phyloP scores from a whole-genome alignment of 2,888 invertebrate species.

The Ennomos fuscantarius region DNA sequence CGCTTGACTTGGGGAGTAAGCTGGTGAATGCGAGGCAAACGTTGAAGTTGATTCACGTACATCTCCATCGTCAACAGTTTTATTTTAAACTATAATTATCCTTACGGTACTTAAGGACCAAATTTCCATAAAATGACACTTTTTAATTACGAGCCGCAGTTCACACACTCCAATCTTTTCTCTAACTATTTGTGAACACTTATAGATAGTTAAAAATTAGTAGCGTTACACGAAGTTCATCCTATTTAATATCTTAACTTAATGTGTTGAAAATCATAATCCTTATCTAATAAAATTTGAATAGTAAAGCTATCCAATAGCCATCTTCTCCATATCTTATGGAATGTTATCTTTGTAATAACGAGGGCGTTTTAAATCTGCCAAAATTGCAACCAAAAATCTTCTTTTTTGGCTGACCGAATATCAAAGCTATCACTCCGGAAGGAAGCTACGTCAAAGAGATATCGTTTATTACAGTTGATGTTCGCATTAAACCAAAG shows the following conservation, averaged over 20 bases:
- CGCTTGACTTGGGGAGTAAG: too few relatives aligned
- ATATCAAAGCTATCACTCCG: constrained; percentile 17
- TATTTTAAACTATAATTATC: constrained; percentile 30
- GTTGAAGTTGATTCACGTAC: too few relatives aligned
- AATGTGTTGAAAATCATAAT: too few relatives aligned
- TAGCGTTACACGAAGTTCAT: constrained; percentile 39
- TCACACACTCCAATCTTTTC: constrained; percentile 42
- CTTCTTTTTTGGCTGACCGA: not conserved
- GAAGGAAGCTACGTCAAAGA: constrained; percentile 31
- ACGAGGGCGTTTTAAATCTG: too few relatives aligned
- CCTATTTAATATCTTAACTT: not conserved
- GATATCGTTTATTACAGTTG: constrained; percentile 17
- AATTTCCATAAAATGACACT: constrained; percentile 21
- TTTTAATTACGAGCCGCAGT: constrained; percentile 20
- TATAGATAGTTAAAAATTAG: constrained; percentile 45
- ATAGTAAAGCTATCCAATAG: too few relatives aligned
- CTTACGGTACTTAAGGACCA: constrained; percentile 35
- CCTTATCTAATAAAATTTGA: too few relatives aligned
- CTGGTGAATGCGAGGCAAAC: too few relatives aligned
- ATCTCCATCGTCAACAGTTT: too few relatives aligned
- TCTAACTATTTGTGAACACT: constrained; percentile 44
- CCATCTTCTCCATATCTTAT: too few relatives aligned
- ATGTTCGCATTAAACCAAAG: constrained; percentile 11
- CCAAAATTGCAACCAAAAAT: not conserved
- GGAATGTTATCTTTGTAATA: too few relatives aligned